Evolutionary conservation across 2,113 vertebrate genomes (phyloP).

Genomic region (Python bivittatus): DNA sequence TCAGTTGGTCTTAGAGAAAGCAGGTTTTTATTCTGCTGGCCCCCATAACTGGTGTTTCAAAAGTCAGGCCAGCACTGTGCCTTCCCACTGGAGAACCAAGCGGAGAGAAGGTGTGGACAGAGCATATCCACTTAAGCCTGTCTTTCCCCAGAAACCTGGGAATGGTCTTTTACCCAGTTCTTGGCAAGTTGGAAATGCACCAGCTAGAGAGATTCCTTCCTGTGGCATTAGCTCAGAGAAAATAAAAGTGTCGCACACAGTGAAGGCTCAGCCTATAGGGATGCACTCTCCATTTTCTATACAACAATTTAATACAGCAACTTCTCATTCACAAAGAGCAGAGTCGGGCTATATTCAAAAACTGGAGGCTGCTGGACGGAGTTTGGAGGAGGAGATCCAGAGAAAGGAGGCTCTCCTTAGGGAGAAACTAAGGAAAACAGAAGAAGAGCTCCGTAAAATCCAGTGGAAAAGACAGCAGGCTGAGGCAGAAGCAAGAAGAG

Average conservation of each 20-base stretch:
- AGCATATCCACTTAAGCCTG: constrained; percentile 79
- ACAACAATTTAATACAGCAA: constrained; percentile 14
- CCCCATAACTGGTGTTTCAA: constrained; percentile 34
- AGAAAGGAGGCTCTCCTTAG: constrained; percentile 75
- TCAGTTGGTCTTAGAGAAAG: constrained; percentile 2
- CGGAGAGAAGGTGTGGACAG: constrained; percentile 68
- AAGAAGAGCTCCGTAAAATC: constrained; percentile 74
- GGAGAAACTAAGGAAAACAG: constrained; percentile 78
- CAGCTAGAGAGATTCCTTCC: constrained; percentile 24
- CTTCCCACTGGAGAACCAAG: constrained; percentile 46
- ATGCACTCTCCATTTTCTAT: constrained; percentile 11
- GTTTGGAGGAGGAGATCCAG: constrained; percentile 72
- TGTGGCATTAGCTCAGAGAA: constrained; percentile 15
- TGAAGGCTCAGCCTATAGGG: constrained; percentile 8
- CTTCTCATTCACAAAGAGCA: not conserved
- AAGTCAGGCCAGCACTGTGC: constrained; percentile 42
- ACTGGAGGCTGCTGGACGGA: constrained; percentile 64
- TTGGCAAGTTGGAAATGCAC: constrained; percentile 4
- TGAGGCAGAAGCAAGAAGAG: constrained; percentile 50
- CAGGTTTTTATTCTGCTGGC: constrained; percentile 36
- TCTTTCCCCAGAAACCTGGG: constrained; percentile 66
- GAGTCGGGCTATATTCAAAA: constrained; percentile 59
- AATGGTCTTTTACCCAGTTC: constrained; percentile 7
- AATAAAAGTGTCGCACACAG: constrained; percentile 28
- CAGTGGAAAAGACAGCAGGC: constrained; percentile 64